phyloP scores from a whole-genome alignment of 1,140 invertebrate species.

The Oreohelix idahoensis region DNA sequence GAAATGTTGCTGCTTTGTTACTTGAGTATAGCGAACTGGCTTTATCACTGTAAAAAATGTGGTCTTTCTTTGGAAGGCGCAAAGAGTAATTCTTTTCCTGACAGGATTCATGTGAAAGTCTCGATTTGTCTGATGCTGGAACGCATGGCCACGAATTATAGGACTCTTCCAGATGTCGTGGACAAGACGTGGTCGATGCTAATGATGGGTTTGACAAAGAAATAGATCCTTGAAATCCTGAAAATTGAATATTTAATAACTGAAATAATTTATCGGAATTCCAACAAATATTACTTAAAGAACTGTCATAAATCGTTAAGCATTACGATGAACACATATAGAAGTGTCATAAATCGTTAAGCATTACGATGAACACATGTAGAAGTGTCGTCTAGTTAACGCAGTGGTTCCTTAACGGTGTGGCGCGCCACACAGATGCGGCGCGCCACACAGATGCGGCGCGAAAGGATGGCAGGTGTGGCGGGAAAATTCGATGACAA shows the following conservation, averaged over 20 bases:
- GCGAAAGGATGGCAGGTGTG: too few relatives aligned
- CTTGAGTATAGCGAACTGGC: background rate
- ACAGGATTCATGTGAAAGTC: background rate
- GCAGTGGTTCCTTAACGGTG: too few relatives aligned
- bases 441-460: too few relatives aligned
- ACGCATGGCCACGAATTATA: background rate
- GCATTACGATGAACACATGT: background rate
- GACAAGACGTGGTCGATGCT: background rate
- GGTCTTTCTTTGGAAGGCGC: background rate
- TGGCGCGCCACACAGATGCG: too few relatives aligned
- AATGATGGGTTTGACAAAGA: background rate
- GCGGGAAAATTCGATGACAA: too few relatives aligned
- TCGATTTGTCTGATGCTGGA: background rate
- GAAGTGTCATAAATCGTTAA: background rate
- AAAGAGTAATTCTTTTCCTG: background rate
- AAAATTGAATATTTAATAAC: background rate
- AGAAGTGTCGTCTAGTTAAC: too few relatives aligned
- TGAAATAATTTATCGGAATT: background rate
- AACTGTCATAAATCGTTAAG: too few relatives aligned
- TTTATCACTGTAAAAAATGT: background rate
- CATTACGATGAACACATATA: too few relatives aligned
- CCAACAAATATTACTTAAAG: background rate
- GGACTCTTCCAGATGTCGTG: background rate
- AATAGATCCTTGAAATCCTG: background rate
- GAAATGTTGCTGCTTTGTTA: background rate